A percentile compares a stretch with the other conserved stretches of the same genome.
These are phyloP conservation scores for Chaenodraco wilsoni DNA, from an alignment of 2,797 vertebrate species.

Conservation along the genomic window DNA sequence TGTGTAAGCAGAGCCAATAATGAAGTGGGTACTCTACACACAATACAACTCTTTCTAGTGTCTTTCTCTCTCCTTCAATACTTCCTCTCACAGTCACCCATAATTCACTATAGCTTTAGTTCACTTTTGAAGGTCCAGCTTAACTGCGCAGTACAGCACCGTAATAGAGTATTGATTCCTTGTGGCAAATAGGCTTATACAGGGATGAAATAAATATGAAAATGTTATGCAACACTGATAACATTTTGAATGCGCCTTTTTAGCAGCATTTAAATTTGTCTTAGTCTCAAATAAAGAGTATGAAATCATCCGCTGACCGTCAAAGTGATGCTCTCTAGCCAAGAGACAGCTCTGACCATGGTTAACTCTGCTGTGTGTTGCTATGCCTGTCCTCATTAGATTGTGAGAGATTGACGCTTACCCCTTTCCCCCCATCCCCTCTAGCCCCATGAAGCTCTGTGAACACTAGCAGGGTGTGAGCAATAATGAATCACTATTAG, in stretches of 20 bases:
- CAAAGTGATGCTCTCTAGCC: conserved; percentile 29
- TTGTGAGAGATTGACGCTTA: conserved; percentile 61
- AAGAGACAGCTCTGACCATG: conserved; percentile 46
- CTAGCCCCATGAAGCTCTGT: conserved; percentile 45
- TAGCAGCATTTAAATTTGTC: conserved; percentile 10
- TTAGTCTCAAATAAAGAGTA: neutral
- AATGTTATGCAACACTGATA: conserved; percentile 8
- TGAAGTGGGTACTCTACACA: conserved; percentile 3
- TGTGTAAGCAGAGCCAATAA: conserved; percentile 5
- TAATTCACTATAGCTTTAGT: conserved; percentile 29
- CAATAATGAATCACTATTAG: conserved; percentile 80
- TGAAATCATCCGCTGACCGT: neutral
- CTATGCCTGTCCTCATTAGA: conserved; percentile 76
- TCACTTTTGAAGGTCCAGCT: conserved; percentile 37
- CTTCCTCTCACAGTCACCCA: neutral
- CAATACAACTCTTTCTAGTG: conserved; percentile 1
- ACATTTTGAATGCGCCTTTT: conserved; percentile 22
- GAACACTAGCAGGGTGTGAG: conserved; percentile 53
- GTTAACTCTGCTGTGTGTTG: conserved; percentile 62
- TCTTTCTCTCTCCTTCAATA: conserved; percentile 3
- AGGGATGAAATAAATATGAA: conserved; percentile 46
- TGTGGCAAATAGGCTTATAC: conserved; percentile 55
- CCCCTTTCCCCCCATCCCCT: neutral
- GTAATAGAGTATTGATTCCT: conserved; percentile 61
- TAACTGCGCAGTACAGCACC: conserved; percentile 17